Evolutionary conservation across 2,113 vertebrate species (phyloP), one percentile per base, ranked within the genome.

Genomic region (Balaeniceps rex): DNA sequence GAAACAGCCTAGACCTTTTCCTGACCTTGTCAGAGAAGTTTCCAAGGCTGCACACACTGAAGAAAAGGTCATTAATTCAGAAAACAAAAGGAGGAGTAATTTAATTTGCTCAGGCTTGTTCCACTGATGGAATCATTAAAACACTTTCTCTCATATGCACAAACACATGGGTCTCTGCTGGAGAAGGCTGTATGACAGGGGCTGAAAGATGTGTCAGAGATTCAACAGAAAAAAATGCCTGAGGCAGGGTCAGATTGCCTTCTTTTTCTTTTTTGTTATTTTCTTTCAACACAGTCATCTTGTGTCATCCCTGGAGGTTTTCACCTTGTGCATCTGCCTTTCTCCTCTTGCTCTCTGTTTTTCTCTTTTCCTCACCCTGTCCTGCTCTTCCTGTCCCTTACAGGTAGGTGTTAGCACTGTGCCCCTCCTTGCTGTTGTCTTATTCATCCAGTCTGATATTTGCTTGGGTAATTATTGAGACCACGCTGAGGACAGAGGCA

Each of bases 81-180:
- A 95, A 97, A 95, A 96, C 86, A 93, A 96, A 92, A 93, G 80
- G 55, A 94, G 75, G 76, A 91, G 79, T 96, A 97, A 97, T 97
- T 96, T 83, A 97, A 97, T 97, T 97, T 97, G 91, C 78, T 97
- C 81, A 87, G 87, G 40, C 88, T 94, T 93, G 95, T 95, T 97
- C 40, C 29, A 36, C 78, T 84, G 83, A 84, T 87, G 25, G 44
- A 95, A 44, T 95, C 82, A 74, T 94, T 94, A 90, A 64, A 92
- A 80, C 54, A 55, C 58, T 93, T 87, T 91, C 38, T 89, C 51
- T 66, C 58, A 19, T 63, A 55, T 13, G 11, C 54, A 60, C 65
- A 82, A 90, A 78, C 65, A 54, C 49, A 46, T 47, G 0, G 1
- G 49, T 80, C 49, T 90, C 54, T 93, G 68, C 58, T 84, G 64